These are phyloP conservation scores for Rhinoderma darwinii DNA, from an alignment of 2,113 vertebrate species.

Conservation along the genomic window DNA sequence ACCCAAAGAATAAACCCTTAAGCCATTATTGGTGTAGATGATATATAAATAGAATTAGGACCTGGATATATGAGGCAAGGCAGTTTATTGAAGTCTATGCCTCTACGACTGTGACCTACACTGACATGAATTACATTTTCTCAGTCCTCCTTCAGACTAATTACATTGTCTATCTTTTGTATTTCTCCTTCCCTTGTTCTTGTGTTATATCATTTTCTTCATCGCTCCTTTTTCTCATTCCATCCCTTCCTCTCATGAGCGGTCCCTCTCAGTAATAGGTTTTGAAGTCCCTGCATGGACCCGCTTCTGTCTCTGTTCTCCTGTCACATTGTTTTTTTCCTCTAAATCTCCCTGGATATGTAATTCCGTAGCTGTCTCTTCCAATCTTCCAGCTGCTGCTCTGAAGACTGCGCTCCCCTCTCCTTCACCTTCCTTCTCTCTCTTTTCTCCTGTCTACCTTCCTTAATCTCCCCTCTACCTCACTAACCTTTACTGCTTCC, in stretches of 20 bases:
- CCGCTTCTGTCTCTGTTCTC: conserved; percentile 56
- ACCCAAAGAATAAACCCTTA: neutral
- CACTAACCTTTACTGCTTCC: conserved; percentile 16
- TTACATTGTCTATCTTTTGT: neutral
- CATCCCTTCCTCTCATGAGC: neutral
- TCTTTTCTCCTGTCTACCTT: conserved; percentile 15
- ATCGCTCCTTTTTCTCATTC: conserved; percentile 9
- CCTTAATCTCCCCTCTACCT: conserved; percentile 22
- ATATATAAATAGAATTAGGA: neutral
- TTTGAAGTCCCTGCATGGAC: conserved; percentile 60
- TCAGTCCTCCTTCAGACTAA: neutral
- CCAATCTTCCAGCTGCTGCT: conserved; percentile 53
- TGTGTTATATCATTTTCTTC: neutral
- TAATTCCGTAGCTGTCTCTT: conserved; percentile 65
- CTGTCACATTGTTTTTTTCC: conserved; percentile 60
- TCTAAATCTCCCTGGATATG: conserved; percentile 66
- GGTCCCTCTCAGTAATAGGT: conserved; percentile 49
- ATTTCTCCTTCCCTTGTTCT: conserved; percentile 4
- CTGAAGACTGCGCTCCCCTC: conserved; percentile 38
- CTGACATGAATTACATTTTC: conserved; percentile 19
- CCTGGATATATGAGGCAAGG: neutral
- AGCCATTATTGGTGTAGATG: neutral
- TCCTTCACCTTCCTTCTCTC: conserved; percentile 29
- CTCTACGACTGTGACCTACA: neutral
- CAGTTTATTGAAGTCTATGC: neutral